Base-by-base conservation (phyloP, 2,797 vertebrate genomes). In the Sebastiscus tertius region DNA sequence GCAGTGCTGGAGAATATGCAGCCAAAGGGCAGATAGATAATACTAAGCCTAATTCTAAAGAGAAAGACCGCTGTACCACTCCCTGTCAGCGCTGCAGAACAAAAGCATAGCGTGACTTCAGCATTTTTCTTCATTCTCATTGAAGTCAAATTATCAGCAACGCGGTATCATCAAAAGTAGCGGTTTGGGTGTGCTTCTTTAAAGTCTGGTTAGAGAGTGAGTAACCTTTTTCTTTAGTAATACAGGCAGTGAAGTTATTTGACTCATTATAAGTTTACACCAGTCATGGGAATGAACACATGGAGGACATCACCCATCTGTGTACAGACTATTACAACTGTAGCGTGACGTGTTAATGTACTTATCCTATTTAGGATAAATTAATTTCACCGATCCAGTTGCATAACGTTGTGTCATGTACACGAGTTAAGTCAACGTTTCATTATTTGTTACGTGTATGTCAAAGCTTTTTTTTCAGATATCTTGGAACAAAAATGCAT, bases 1-100 rank as follows among this genome's bases (percentile, higher is more conserved):
- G 87, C 78, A 33, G 76, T 55, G 39, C 39, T 42, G 39, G 39
- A 42, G 75, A 87, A 91, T 87, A 82, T n/a, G 29, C 73, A 82
- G 62, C 88, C 86, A 77, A 49, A 80, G 83, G 89, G 76, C 77
- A 88, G 42, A 75, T 84, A 42, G 39, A 42, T 42, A 88, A 91
- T 88, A 22, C 77, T 63, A 20, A 60, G 80, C 18, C 33, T 81
- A 82, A 86, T 91, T 63, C 83, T 84, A 39, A 56, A 58, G 8
- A 63, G 83, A 82, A 77, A 80, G 55, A 9, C 20, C 9, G 1
- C 61, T 12, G 26, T 63, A 63, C 88, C 89, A 83, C 91, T 77
- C 90, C 92, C 87, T 85, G 46, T 31, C 68, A 29, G 64, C 22
- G 29, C 56, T 49, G 12, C 71, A 69, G 8, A 81, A 83, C 67